phyloP scores from a whole-genome alignment of 2,888 invertebrate species.

The Rhagonycha lutea region DNA sequence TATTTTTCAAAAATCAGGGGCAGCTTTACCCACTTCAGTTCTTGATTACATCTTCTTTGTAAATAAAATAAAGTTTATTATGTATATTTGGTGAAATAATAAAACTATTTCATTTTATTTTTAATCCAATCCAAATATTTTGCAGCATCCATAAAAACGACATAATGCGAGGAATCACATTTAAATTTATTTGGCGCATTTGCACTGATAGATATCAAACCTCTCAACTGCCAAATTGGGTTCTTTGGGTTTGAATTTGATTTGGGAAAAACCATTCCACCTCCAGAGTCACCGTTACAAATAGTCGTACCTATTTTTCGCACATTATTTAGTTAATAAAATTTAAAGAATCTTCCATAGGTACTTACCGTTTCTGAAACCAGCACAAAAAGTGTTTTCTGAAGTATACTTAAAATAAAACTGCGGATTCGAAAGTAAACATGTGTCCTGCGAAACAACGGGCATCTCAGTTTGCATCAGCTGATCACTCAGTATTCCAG shows the following conservation, averaged over 20 bases:
- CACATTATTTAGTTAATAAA: neutral
- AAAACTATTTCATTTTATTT: neutral
- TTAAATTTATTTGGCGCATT: neutral
- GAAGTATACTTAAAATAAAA: slow-evolving; percentile 65
- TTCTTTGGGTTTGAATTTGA: slow-evolving; percentile 30
- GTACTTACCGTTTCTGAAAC: slow-evolving; percentile 32
- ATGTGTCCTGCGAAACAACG: slow-evolving; percentile 62
- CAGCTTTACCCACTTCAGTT: no score
- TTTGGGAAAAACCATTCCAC: slow-evolving; percentile 52
- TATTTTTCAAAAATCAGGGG: no score
- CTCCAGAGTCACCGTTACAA: slow-evolving; percentile 57
- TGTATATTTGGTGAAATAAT: no score
- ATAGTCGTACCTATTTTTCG: slow-evolving; percentile 59
- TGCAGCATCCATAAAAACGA: neutral
- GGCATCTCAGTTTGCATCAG: slow-evolving; percentile 13
- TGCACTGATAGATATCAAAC: neutral
- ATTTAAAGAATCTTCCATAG: slow-evolving; percentile 49
- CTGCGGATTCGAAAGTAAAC: slow-evolving; percentile 64
- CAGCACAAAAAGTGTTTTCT: slow-evolving; percentile 60
- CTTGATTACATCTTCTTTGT: no score
- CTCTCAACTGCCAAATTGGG: no score
- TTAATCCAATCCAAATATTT: neutral
- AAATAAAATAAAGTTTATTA: no score
- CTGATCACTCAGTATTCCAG: slow-evolving; percentile 9
- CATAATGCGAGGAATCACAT: neutral